A percentile compares a stretch with the other conserved stretches of the same genome.
These are phyloP conservation scores for Erebia ligea DNA, from an alignment of 2,888 invertebrate genomes.

Conservation along the genomic window DNA sequence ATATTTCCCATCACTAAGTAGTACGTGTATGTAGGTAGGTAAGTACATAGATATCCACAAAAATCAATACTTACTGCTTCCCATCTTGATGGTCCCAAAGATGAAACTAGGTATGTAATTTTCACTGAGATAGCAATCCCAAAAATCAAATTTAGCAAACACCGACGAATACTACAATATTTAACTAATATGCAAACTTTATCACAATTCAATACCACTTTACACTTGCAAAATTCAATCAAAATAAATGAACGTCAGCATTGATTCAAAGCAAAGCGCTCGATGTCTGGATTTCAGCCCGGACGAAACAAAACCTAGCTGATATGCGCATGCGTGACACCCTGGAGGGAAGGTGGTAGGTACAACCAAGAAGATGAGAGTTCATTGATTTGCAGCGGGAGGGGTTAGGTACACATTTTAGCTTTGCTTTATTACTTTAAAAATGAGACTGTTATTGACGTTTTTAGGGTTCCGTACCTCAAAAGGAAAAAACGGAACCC, in stretches of 20 bases:
- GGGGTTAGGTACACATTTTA: too few species aligned
- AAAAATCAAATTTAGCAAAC: neutral
- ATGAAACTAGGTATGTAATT: neutral
- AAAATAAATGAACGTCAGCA: slow-evolving; percentile 8
- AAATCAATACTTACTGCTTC: slow-evolving; percentile 6
- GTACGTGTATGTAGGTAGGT: neutral
- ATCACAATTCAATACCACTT: neutral
- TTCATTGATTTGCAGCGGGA: neutral
- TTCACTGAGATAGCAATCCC: too few species aligned
- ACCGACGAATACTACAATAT: neutral
- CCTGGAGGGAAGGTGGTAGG: neutral
- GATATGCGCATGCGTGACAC: slow-evolving; percentile 32
- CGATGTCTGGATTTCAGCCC: slow-evolving; percentile 32
- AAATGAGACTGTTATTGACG: too few species aligned
- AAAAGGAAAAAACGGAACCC: too few species aligned
- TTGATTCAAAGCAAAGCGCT: slow-evolving; percentile 12
- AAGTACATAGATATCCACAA: neutral
- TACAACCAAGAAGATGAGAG: neutral
- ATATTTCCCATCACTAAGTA: neutral
- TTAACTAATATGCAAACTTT: neutral
- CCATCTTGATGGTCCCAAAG: neutral
- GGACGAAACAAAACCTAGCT: slow-evolving; percentile 23
- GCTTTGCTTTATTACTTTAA: neutral
- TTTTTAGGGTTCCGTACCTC: too few species aligned
- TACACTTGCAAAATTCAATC: neutral